Evolutionary conservation across 2,888 invertebrate species (phyloP), one percentile per base, ranked within the genome.

Genomic region (Cephus pulcher): DNA sequence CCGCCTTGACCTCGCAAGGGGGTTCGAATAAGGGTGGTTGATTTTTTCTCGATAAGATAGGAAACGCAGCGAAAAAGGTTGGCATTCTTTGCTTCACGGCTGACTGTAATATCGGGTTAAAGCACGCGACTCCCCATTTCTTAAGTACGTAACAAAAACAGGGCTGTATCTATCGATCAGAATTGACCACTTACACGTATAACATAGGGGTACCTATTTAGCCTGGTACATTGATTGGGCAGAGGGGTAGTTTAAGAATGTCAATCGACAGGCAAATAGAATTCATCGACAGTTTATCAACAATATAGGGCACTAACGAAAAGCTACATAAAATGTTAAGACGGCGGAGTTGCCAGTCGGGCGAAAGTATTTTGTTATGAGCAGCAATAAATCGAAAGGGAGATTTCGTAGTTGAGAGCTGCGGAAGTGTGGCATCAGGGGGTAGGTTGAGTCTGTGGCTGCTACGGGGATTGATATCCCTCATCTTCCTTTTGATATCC

Each of bases 341-440:
- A 23, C 9, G 56, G 56, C 56, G 2, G 23, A 23, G 15, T 23
- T 56, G 56, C 56, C 56, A 56, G 56, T 56, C 23, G 9, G 56
- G 9, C 56, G 34, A n/a, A 68, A 73, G 76, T 71, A 78, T 79
- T 34, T 71, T 34, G 71, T 32, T 71, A 79, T 81, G 82, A 80
- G 56, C 79, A 83, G 87, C 89, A 88, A 91, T 90, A 90, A 91
- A 90, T 90, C 86, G 83, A 84, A 83, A 84, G 79, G 81, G 86
- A 88, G 88, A 90, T 90, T 90, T 88, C 84, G 89, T 87, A 89
- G 90, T 88, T 89, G 89, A 90, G 90, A 90, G 88, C 88, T 89
- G 88, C 88, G 88, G 87, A 86, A 87, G 86, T 84, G 84, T 84
- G 85, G 81, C 82, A 79, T 81, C 77, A 76, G 81, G 77, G 80